Evolutionary conservation across 2,113 vertebrate species (phyloP).

Genomic region (Chaetodon trifascialis): DNA sequence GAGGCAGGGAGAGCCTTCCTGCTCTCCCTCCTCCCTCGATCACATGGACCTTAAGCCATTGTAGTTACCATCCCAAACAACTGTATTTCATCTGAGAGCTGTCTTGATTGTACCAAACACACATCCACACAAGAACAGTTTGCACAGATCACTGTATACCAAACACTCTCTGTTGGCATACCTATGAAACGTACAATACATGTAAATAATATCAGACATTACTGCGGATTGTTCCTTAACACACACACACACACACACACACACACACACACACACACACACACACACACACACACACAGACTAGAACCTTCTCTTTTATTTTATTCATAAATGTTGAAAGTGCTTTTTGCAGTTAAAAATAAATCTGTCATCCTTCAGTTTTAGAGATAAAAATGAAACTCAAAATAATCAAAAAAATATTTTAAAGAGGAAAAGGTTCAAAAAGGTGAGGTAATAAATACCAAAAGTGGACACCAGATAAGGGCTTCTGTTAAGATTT

Average conservation of each 20-base stretch:
- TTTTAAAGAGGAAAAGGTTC: conserved; percentile 55
- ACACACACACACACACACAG: conserved; percentile 61
- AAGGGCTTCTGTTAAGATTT: conserved; percentile 81
- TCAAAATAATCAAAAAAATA: conserved; percentile 52
- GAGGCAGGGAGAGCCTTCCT: conserved; percentile 50
- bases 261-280: conserved; percentile 62
- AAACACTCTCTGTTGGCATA: conserved; percentile 54
- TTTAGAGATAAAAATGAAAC: conserved; percentile 66
- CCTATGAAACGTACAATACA: conserved; percentile 35
- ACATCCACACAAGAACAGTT: conserved; percentile 57
- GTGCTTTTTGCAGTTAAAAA: conserved; percentile 69
- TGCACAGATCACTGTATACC: conserved; percentile 58
- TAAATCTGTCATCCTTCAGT: conserved; percentile 63
- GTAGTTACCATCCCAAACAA: conserved; percentile 79
- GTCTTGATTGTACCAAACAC: conserved; percentile 75
- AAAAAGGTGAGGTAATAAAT: conserved; percentile 74
- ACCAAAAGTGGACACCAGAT: conserved; percentile 77
- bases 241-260: conserved; percentile 10
- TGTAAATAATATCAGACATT: conserved; percentile 71
- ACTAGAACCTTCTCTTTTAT: conserved; percentile 66
- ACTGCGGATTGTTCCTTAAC: conserved; percentile 54
- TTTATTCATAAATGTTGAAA: conserved; percentile 69
- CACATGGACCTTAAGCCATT: conserved; percentile 84
- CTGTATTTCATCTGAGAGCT: conserved; percentile 71
- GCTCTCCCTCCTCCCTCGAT: conserved; percentile 62